phyloP scores from a whole-genome alignment of 2,797 vertebrate genomes.

The Aulostomus chinensis region DNA sequence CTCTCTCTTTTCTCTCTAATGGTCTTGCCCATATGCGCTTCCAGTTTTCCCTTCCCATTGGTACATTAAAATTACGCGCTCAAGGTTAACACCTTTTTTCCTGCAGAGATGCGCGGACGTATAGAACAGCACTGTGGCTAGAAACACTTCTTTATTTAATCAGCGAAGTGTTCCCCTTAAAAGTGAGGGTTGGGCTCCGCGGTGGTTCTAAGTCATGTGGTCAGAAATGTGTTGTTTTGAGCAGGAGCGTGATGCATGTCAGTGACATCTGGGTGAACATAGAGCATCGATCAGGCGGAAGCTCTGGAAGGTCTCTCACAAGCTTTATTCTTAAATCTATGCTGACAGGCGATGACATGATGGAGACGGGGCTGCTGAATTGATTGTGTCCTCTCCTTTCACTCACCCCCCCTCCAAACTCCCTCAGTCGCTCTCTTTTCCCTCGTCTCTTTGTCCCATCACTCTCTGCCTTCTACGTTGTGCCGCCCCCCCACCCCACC shows the following conservation, averaged over 20 bases:
- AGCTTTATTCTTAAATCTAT: constrained; percentile 74
- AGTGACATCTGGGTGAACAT: constrained; percentile 39
- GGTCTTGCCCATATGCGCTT: constrained; percentile 92
- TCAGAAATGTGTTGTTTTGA: constrained; percentile 26
- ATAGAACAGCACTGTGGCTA: too few relatives aligned
- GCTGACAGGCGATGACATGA: constrained; percentile 78
- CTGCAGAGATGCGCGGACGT: too few relatives aligned
- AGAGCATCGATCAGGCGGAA: constrained; percentile 61
- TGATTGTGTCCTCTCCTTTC: constrained; percentile 66
- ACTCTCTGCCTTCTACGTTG: constrained; percentile 38
- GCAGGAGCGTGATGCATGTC: constrained; percentile 29
- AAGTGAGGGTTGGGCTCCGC: constrained; percentile 1
- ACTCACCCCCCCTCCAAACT: constrained; percentile 34
- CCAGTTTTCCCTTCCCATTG: constrained; percentile 61
- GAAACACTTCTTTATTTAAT: neutral
- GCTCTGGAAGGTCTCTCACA: constrained; percentile 66
- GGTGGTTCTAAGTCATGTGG: constrained; percentile 5
- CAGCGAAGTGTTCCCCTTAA: too few relatives aligned
- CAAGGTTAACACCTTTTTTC: too few relatives aligned
- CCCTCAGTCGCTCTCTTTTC: constrained; percentile 27
- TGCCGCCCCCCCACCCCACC: neutral
- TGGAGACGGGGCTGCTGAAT: constrained; percentile 68
- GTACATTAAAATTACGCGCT: constrained; percentile 11
- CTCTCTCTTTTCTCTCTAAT: constrained; percentile 78
- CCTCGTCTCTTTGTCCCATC: constrained; percentile 52